Evolutionary conservation across 37 sponge, comb jelly and placozoan genomes (phyloP).

Genomic region (Hexactinellida sp.): DNA sequence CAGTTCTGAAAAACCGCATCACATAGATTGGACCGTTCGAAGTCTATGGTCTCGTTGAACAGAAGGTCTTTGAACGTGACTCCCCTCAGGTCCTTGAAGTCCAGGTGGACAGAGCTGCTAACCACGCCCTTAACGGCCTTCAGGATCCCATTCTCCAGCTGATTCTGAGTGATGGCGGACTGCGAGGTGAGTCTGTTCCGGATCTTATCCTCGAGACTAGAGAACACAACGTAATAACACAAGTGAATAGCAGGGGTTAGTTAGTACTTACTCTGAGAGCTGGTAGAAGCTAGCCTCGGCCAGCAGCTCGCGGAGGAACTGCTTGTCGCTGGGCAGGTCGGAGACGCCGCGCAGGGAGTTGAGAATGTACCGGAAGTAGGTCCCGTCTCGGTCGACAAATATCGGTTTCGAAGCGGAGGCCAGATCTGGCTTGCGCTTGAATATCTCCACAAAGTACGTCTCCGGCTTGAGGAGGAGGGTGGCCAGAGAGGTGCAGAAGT

Average conservation of each 20-base stretch:
- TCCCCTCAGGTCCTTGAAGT: slow-evolving; percentile 2
- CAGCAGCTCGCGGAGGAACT: not conserved
- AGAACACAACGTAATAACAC: not conserved
- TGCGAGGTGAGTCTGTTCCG: not conserved
- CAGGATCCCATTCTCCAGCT: slow-evolving; percentile 9
- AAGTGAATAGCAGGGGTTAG: not conserved
- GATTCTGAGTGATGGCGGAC: not conserved
- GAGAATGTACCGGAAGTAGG: slow-evolving; percentile 1
- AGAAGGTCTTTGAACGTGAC: not conserved
- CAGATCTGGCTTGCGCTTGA: not conserved
- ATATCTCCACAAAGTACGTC: not conserved
- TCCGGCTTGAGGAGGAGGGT: not conserved
- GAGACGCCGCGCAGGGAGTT: not conserved
- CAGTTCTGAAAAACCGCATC: not conserved
- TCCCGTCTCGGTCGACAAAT: not conserved
- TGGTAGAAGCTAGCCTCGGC: not conserved
- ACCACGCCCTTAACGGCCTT: not conserved
- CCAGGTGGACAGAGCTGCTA: not conserved
- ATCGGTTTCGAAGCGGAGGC: not conserved
- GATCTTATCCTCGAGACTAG: not conserved
- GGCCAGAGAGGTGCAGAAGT: not conserved
- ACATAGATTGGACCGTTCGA: not conserved
- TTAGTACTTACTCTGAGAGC: not conserved
- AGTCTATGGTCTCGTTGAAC: not conserved
- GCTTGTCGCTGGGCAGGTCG: not conserved